phyloP scores from a whole-genome alignment of 2,797 vertebrate genomes.

The Phylloscopus collybita region DNA sequence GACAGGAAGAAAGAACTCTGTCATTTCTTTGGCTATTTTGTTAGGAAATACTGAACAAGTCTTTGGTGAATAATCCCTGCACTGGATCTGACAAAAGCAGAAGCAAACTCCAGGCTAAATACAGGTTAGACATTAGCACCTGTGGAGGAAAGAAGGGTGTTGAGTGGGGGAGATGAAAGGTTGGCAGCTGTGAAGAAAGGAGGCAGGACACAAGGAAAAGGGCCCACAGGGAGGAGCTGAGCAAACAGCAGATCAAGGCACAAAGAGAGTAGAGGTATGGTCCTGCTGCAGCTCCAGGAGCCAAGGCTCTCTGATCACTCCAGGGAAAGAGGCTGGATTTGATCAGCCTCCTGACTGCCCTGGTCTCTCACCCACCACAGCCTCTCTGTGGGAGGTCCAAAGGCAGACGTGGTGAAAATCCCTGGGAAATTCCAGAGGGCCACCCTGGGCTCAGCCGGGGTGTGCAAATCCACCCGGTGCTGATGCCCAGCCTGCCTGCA shows the following conservation, averaged over 20 bases:
- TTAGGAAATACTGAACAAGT: neutral
- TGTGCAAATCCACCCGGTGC: neutral
- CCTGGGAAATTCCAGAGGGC: slow-evolving; percentile 9
- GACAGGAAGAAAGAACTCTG: neutral
- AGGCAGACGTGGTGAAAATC: neutral
- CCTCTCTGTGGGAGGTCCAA: neutral
- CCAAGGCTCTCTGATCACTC: fast-evolving
- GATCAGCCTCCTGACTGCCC: neutral
- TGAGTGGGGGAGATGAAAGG: neutral
- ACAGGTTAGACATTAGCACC: neutral
- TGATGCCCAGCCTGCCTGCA: neutral
- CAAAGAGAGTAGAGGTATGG: no score
- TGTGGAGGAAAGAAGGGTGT: neutral
- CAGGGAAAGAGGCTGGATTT: neutral
- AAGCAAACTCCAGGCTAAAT: neutral
- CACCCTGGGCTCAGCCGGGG: neutral
- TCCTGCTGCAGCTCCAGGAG: neutral
- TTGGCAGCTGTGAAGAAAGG: neutral
- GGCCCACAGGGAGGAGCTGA: neutral
- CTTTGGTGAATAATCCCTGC: neutral
- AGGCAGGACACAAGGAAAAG: neutral
- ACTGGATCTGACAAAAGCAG: neutral
- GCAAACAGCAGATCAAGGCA: neutral
- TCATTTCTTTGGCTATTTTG: neutral
- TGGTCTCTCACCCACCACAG: neutral